Evolutionary conservation across 2,113 vertebrate genomes (phyloP).

Genomic region (Zosterops borbonicus): DNA sequence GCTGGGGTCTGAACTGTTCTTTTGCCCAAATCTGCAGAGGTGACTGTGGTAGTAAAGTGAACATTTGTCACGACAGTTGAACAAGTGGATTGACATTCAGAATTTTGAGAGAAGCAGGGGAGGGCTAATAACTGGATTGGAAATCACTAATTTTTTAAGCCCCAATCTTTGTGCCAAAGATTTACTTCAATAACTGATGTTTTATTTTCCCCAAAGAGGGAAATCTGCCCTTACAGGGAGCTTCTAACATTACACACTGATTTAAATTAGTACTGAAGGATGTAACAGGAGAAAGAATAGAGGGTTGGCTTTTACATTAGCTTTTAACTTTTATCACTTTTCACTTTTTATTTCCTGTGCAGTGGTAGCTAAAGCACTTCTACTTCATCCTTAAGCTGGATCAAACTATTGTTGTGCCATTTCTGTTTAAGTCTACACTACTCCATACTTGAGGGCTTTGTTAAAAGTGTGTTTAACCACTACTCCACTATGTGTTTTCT

Average conservation of each 20-base stretch:
- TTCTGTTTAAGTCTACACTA: background rate
- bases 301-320: background rate
- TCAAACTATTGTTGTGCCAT: background rate
- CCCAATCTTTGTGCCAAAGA: background rate
- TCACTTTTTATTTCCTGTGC: background rate
- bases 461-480: background rate
- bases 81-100: background rate
- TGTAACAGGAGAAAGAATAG: background rate
- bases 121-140: background rate
- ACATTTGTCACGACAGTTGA: constrained; percentile 17
- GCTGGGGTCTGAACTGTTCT: constrained; percentile 46
- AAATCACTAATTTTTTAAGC: background rate
- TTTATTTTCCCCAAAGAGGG: background rate
- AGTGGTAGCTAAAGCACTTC: background rate
- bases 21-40: constrained; percentile 50
- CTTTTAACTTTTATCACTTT: background rate
- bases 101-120: background rate
- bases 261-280: background rate
- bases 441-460: background rate
- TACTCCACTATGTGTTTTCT: background rate
- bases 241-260: background rate
- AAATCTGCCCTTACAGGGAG: background rate
- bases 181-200: background rate
- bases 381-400: background rate
- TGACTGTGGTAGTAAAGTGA: constrained; percentile 36